Base-by-base conservation (phyloP, 2,113 vertebrate genomes). In the Bostrychus sinensis region DNA sequence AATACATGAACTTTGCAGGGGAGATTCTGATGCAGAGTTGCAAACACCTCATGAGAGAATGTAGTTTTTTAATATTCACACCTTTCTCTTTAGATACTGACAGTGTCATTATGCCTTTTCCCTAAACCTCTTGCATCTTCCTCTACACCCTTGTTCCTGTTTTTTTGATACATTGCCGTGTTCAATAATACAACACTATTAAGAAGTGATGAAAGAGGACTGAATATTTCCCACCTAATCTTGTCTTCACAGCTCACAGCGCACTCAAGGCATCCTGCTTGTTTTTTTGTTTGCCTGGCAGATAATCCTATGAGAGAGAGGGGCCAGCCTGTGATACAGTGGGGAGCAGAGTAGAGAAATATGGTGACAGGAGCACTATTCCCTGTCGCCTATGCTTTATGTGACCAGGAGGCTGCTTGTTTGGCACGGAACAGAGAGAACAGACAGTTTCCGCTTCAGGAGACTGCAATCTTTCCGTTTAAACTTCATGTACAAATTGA, bases 161-260 rank as follows among this genome's bases (percentile, higher is more conserved):
- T 1, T 65, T 66, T 65, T 68, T 56, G 58, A 76, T 77, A 61
- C 25, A 16, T 61, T 79, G 80, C 73, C 64, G 41, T 39, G 50
- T 61, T 83, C 76, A 74, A 79, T 73, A 66, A 81, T 82, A 85
- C 78, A 84, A 75, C 75, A 76, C 66, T 66, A 82, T 78, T 66
- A 70, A 57, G 77, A 88, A 70, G 86, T 85, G 81, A 83, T 82
- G 76, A 88, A 81, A 87, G 81, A 86, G 79, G 67, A 84, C 80
- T 85, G 79, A 87, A 79, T 85, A 81, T 84, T 90, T 91, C 86
- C 81, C 66, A 72, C 69, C 79, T 89, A 86, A 92, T 91, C 89
- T 87, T 57, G 83, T 89, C 86, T 88, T 80, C 66, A 28, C 82
- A 76, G 88, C 72, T 86, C 81, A 45, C 62, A 68, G 70, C 78